Conservation (phyloP, 2,113 vertebrate species). For the Gymnobelideus leadbeateri region DNA sequence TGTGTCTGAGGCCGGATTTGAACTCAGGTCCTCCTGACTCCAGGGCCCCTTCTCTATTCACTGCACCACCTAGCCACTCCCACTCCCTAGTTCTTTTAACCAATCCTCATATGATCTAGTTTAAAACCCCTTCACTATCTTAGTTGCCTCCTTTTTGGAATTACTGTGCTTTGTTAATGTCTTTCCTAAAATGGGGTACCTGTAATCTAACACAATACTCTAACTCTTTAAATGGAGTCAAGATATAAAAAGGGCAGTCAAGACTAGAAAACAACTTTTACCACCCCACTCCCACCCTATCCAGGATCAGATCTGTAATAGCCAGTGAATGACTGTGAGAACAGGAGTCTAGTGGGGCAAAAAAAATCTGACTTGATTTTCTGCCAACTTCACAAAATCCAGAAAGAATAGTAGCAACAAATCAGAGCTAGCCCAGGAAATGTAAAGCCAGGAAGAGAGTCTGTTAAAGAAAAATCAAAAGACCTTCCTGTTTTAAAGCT, state of each 20-base stretch:
- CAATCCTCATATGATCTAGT: background rate
- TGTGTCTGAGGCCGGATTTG: too few relatives aligned
- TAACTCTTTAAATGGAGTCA: background rate
- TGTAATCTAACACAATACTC: background rate
- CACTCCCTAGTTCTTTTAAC: background rate
- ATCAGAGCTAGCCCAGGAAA: background rate
- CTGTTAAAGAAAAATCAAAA: background rate
- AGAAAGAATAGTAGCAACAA: background rate
- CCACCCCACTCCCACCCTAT: background rate
- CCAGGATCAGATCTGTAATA: background rate
- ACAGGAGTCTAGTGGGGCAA: background rate
- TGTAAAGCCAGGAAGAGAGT: background rate
- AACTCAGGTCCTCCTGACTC: too few relatives aligned
- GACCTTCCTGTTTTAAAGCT: background rate
- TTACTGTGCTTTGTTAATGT: background rate
- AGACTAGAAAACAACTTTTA: background rate
- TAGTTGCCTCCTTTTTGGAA: background rate
- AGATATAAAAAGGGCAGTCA: background rate
- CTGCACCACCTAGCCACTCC: too few relatives aligned
- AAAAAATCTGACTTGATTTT: background rate
- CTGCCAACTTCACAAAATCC: background rate
- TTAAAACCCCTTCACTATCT: background rate
- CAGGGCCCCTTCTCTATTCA: too few relatives aligned
- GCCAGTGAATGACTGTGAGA: background rate
- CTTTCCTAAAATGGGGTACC: background rate